phyloP scores from a whole-genome alignment of 2,888 invertebrate genomes.

The Eristalis intricaria region DNA sequence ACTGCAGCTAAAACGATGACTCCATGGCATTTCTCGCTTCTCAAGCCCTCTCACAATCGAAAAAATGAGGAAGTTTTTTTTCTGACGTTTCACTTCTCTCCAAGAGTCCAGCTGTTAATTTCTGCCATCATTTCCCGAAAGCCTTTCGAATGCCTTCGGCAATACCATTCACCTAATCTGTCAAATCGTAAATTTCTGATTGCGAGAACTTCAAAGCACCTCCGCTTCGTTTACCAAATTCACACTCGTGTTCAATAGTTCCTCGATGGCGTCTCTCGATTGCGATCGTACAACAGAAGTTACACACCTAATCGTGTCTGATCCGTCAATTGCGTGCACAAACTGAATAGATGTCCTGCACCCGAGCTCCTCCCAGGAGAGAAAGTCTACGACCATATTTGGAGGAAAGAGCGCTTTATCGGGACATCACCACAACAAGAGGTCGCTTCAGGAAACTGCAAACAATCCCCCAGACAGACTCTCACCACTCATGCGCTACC shows the following conservation, averaged over 20 bases:
- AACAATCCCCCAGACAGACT: background rate
- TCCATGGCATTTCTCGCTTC: too few relatives aligned
- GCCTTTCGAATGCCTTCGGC: background rate
- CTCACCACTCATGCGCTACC: slow-evolving; percentile 7
- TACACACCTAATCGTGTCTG: background rate
- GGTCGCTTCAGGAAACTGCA: background rate
- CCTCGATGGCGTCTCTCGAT: background rate
- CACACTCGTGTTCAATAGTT: background rate
- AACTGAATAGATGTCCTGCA: background rate
- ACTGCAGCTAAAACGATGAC: too few relatives aligned
- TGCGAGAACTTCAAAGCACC: background rate
- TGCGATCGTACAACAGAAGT: background rate
- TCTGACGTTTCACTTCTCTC: too few relatives aligned
- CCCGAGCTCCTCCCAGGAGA: background rate
- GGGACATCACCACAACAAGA: background rate
- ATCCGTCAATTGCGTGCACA: background rate
- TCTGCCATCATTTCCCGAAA: background rate
- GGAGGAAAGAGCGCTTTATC: background rate
- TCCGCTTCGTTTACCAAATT: background rate
- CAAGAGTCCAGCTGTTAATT: background rate
- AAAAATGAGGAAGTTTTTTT: too few relatives aligned
- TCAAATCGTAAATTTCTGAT: background rate
- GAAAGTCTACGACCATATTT: background rate
- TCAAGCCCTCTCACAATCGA: too few relatives aligned
- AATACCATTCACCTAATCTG: background rate